phyloP scores from a whole-genome alignment of 2,113 vertebrate species.

The Empidonax alnorum region DNA sequence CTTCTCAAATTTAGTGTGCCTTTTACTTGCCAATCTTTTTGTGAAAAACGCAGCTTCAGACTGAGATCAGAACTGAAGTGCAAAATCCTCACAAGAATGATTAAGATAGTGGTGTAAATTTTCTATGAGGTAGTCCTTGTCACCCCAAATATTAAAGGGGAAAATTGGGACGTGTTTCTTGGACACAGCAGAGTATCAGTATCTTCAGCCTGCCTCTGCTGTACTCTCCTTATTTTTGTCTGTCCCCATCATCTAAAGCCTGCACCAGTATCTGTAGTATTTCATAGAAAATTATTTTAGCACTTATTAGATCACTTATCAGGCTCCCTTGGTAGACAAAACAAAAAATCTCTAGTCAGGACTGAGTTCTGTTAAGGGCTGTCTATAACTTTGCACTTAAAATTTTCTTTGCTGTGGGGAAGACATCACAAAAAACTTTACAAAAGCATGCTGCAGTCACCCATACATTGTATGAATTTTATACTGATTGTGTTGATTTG shows the following conservation, averaged over 20 bases:
- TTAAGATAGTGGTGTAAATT: background rate
- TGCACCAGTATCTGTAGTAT: background rate
- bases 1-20: background rate
- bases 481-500: background rate
- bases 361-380: background rate
- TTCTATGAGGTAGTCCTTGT: background rate
- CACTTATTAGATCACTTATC: background rate
- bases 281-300: background rate
- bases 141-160: background rate
- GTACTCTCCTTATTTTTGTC: background rate
- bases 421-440: background rate
- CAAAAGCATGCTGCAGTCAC: background rate
- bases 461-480: background rate
- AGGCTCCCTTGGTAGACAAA: background rate
- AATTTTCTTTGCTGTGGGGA: background rate
- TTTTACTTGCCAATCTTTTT: background rate
- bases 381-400: background rate
- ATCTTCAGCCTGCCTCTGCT: background rate
- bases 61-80: background rate
- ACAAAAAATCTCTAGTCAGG: background rate
- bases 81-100: background rate
- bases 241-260: background rate
- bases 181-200: background rate
- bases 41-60: background rate
- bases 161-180: background rate